Conservation (phyloP, 2,797 vertebrate genomes). For the Kryptopterus vitreolus region DNA sequence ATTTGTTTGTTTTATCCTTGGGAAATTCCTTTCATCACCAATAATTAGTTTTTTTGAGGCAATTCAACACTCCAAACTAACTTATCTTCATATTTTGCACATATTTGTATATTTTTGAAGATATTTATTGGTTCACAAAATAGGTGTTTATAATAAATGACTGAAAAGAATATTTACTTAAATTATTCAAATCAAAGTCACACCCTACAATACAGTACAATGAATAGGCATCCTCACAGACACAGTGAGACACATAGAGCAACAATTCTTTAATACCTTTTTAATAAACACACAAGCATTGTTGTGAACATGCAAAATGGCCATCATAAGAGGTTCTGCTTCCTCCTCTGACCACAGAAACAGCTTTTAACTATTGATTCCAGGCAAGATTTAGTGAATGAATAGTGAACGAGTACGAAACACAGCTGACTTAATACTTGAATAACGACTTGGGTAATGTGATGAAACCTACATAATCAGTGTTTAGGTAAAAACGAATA, state of each 20-base stretch:
- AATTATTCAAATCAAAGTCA: too few species aligned
- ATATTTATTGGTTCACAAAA: neutral
- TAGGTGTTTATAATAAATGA: too few species aligned
- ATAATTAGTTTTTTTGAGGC: neutral
- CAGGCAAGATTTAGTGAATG: neutral
- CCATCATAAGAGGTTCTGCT: conserved; percentile 52
- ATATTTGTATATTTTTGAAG: neutral
- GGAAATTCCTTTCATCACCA: neutral
- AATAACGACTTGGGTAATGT: neutral
- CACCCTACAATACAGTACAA: too few species aligned
- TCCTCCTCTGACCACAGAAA: conserved; percentile 45
- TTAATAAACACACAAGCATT: conserved; percentile 55
- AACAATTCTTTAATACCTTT: conserved; percentile 50
- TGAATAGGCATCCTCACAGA: neutral
- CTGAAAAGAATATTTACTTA: too few species aligned
- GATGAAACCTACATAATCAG: neutral
- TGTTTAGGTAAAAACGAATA: neutral
- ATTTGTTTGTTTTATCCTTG: too few species aligned
- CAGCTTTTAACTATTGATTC: conserved; percentile 3
- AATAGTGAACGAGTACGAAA: neutral
- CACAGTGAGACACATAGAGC: conserved; percentile 18
- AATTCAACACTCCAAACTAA: too few species aligned
- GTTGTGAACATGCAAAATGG: conserved; percentile 37
- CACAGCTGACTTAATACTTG: conserved; percentile 15
- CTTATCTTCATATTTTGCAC: too few species aligned